Percentiles rank a stretch among this genome's conserved stretches.
phyloP scores from a whole-genome alignment of 30 jellyfish, hydroid and myxozoan species.

The Aurelia sp. region DNA sequence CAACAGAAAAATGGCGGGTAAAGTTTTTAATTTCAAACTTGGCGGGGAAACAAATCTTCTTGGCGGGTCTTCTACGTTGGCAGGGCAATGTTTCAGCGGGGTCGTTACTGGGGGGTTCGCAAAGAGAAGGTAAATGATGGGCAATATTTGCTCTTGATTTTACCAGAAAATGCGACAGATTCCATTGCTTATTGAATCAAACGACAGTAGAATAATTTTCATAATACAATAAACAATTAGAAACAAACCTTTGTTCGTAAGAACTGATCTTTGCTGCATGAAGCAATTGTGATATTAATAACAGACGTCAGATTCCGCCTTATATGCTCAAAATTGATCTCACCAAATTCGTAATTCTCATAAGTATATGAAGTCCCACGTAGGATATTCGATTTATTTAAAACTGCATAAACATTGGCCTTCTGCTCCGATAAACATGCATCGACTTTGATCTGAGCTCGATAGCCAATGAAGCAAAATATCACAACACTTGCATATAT shows the following conservation, averaged over 20 bases:
- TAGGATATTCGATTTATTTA: slow-evolving; percentile 59
- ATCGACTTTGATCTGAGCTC: slow-evolving; percentile 91
- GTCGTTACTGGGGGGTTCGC: no score
- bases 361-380: slow-evolving; percentile 71
- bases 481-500: slow-evolving; percentile 97
- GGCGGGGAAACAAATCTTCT: no score
- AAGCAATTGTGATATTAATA: slow-evolving; percentile 52
- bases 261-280: slow-evolving; percentile 68
- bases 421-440: slow-evolving; percentile 68
- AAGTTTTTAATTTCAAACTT: no score
- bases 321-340: slow-evolving; percentile 46
- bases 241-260: slow-evolving; percentile 49
- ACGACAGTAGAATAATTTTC: no score
- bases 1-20: no score
- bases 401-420: slow-evolving; percentile 21
- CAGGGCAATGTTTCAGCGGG: no score
- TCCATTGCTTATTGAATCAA: no score
- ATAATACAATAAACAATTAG: no score
- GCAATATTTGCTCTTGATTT: no score
- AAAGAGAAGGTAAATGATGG: no score
- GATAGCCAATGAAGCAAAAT: slow-evolving; percentile 96
- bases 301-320: slow-evolving; percentile 24
- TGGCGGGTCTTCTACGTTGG: no score
- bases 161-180: no score
- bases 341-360: slow-evolving; percentile 65